Percentiles rank a stretch among this genome's conserved stretches.
These are phyloP conservation scores for Meloidogyne floridensis DNA, from an alignment of 1,140 invertebrate species.

Conservation along the genomic window DNA sequence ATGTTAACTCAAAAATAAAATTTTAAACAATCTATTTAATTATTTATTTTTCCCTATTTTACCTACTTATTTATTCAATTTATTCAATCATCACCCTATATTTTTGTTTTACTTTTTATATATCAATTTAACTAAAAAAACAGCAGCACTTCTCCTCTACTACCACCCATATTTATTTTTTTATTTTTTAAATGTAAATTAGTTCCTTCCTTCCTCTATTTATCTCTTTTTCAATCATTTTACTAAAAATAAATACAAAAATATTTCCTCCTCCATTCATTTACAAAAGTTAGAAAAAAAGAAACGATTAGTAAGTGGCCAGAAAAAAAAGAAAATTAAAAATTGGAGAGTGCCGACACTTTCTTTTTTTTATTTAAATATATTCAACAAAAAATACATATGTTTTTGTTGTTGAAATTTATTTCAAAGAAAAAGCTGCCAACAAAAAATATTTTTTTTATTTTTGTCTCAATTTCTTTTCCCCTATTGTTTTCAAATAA, in stretches of 20 bases:
- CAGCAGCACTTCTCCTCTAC: not conserved
- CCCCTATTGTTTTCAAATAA: not conserved
- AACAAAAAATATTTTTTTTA: not conserved
- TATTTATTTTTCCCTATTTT: too few species aligned
- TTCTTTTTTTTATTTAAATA: not conserved
- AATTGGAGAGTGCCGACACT: not conserved
- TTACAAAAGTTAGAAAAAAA: not conserved
- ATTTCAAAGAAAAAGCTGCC: not conserved
- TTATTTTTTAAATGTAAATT: not conserved
- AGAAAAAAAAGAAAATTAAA: not conserved
- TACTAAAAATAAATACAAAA: not conserved
- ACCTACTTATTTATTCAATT: too few species aligned
- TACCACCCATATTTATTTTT: constrained; percentile 1
- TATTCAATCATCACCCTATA: not conserved
- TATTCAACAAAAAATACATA: not conserved
- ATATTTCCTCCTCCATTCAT: not conserved
- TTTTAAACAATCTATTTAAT: too few species aligned
- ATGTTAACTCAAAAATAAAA: too few species aligned
- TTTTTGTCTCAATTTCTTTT: not conserved
- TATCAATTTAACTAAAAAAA: not conserved
- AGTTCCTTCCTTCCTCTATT: not conserved
- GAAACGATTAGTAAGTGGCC: not conserved
- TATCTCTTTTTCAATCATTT: not conserved
- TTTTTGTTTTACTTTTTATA: constrained; percentile 9
- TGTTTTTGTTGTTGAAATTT: not conserved